Evolutionary conservation across 2,888 invertebrate genomes (phyloP), one percentile per base, ranked within the genome.

Genomic region (Melangyna quadrimaculata): DNA sequence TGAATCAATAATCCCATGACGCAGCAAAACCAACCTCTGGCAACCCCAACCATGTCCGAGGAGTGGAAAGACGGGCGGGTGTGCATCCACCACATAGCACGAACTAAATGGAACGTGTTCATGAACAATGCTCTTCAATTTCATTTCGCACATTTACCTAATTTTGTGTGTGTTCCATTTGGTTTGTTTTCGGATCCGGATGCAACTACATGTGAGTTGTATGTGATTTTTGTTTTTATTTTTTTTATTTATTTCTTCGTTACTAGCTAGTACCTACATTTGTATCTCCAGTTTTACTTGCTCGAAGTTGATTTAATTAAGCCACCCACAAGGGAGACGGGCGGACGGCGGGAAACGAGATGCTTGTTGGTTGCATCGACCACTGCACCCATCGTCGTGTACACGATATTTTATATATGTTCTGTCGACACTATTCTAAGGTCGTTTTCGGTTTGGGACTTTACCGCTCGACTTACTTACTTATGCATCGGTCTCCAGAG

Each of bases 301-400:
- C 77, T 86, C 77, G 80, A 77, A 81, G 71, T 86, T 81, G 70
- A 81, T 86, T 81, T 86, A 81, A 86, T 86, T 81, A 77, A 73
- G 48, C 81, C 86, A 81, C 86, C 81, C 81, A 81, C 81, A 78
- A 63, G 55, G 69, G 19, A 37, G 22, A 22, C 3, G 19, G 9
- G 22, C 69, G 55, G 69, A 14, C 22, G 22, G n/a, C 3, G 19
- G 9, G 22, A 14, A 51, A 51, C 59, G 37, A 22, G 77, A 69
- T 63, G 79, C 17, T 59, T 59, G 72, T 51, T 45, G 51, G 27
- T 63, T 63, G 43, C n/a, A 63, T 43, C 63, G 63, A 70, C 8
- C 29, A 6, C 12, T 65, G 45, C 51, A 35, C 32, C 32, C 27
- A 69, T 61, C 24, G 12, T 43, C 27, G 35, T 53, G 37, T 74